phyloP scores from a whole-genome alignment of 2,797 vertebrate genomes.

The Salmo trutta region DNA sequence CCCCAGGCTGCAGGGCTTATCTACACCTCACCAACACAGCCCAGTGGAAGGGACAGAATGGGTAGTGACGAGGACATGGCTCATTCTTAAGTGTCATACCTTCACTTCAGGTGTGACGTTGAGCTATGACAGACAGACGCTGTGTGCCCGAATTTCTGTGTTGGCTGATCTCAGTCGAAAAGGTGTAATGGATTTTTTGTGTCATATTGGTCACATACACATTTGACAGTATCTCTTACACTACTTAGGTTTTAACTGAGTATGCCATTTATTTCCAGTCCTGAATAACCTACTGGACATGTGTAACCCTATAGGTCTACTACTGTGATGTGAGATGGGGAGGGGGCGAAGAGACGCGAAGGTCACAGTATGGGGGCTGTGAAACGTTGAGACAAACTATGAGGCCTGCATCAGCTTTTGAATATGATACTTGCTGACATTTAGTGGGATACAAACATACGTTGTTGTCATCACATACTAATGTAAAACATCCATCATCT shows the following conservation, averaged over 20 bases:
- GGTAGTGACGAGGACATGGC: neutral
- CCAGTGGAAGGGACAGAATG: conserved; percentile 32
- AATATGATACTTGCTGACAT: conserved; percentile 72
- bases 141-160: neutral
- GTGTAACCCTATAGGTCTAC: neutral
- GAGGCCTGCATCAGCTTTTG: conserved; percentile 55
- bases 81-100: neutral
- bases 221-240: too few relatives aligned
- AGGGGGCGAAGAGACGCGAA: neutral
- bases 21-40: conserved; percentile 51
- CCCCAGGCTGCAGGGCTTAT: conserved; percentile 61
- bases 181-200: neutral
- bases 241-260: neutral
- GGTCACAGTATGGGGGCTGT: conserved; percentile 42
- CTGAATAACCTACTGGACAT: neutral
- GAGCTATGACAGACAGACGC: neutral
- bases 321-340: neutral
- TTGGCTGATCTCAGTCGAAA: neutral
- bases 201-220: conserved; percentile 20
- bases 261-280: neutral
- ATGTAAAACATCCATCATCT: conserved; percentile 72
- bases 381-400: conserved; percentile 43
- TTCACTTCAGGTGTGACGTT: neutral
- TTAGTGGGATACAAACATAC: conserved; percentile 71
- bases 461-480: conserved; percentile 69